Evolutionary conservation across 2,888 invertebrate species (phyloP).

Genomic region (Plutella xylostella): DNA sequence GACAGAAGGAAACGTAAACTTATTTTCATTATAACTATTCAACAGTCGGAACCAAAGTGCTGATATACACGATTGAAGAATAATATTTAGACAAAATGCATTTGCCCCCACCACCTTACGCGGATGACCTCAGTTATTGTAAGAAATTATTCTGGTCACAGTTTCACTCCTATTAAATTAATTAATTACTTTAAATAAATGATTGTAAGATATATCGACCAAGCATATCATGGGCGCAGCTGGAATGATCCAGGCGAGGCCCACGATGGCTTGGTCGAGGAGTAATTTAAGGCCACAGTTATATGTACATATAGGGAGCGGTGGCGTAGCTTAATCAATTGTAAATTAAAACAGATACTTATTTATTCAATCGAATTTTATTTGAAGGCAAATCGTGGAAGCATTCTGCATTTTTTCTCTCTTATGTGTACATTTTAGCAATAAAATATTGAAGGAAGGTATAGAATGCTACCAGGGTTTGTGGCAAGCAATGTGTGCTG

Average conservation of each 20-base stretch:
- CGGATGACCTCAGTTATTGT: too few relatives aligned
- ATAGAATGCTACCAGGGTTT: background rate
- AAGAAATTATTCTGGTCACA: slow-evolving; percentile 49
- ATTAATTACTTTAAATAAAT: slow-evolving; percentile 37
- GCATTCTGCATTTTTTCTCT: background rate
- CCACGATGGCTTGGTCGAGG: background rate
- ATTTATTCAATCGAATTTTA: slow-evolving; percentile 40
- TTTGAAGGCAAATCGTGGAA: background rate
- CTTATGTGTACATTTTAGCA: background rate
- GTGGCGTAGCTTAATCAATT: slow-evolving; percentile 34
- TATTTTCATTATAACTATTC: too few relatives aligned
- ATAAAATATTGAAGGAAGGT: background rate
- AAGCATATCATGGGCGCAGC: background rate
- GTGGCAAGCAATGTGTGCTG: background rate
- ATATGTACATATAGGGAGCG: slow-evolving; percentile 37
- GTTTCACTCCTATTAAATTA: slow-evolving; percentile 37
- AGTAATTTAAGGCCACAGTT: slow-evolving; percentile 24
- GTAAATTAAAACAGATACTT: slow-evolving; percentile 32
- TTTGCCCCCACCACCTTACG: too few relatives aligned
- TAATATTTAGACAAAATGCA: too few relatives aligned
- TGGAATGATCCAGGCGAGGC: slow-evolving; percentile 19
- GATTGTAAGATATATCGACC: too few relatives aligned
- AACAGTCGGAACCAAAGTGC: too few relatives aligned
- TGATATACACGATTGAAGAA: too few relatives aligned
- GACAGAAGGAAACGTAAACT: too few relatives aligned